Evolutionary conservation across 2,113 vertebrate species (phyloP), one percentile per base, ranked within the genome.

Genomic region (Tursiops truncatus): DNA sequence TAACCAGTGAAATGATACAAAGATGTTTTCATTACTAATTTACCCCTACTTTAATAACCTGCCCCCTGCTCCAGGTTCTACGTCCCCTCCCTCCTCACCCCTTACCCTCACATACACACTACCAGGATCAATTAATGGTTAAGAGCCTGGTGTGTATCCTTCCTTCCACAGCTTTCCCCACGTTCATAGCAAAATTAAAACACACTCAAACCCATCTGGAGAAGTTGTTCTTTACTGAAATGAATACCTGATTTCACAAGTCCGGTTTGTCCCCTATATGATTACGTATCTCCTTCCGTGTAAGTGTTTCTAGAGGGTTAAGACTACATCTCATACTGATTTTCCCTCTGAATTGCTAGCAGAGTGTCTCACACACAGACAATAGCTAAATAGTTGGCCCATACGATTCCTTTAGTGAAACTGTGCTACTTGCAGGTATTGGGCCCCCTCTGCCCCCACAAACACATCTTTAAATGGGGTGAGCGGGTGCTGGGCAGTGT

Each of bases 91-190:
- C 73, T 65, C 13, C 47, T 79, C 9, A 8, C 8, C 62, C 8
- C 58, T 4, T 23, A 23, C 21, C 3, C 60, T 44, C 53, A 38
- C 2, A 2, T 1, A 31, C 2, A 10, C 0, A 3, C 8, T 8
- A 41, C 20, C 41, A 56, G 70, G 31, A 68, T n/a, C 8, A 33
- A n/a, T 23, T 14, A 36, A 11, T 6, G 60, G 25, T 18, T 31
- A 31, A 1, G 13, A 47, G 36, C 25, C 50, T 8, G 70, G 17
- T 8, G 12, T 4, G 21, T 1, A 15, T 38, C 47, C 38, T 88
- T 58, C 53, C 18, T 84, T 63, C 53, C 18, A 56, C 15, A 31
- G 28, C 58, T 60, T 82, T 93, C 47, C 84, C 28, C 38, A 50
- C 0, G 8, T 91, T 84, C 8, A 11, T 17, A 50, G 50, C 73